Conservation (phyloP, 2,797 vertebrate species). For the Ptychobarbus kaznakovi region DNA sequence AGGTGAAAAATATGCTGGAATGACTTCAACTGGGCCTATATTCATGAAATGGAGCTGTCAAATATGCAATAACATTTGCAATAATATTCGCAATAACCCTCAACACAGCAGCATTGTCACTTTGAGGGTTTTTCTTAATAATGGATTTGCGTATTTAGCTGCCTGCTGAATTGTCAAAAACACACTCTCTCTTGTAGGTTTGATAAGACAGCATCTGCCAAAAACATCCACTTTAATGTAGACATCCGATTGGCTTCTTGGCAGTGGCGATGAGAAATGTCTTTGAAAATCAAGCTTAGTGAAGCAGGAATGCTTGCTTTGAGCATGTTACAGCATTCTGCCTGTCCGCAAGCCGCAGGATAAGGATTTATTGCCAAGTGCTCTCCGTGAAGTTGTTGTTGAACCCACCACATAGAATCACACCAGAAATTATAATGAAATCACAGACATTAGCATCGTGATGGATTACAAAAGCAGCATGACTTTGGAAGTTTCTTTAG, state of each 20-base stretch:
- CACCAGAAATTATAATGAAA: constrained; percentile 38
- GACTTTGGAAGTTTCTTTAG: constrained; percentile 3
- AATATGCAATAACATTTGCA: background rate
- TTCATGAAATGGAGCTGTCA: background rate
- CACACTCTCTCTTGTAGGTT: constrained; percentile 2
- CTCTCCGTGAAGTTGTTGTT: constrained; percentile 29
- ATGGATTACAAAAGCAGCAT: constrained; percentile 15
- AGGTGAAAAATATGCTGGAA: background rate
- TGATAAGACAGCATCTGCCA: constrained; percentile 16
- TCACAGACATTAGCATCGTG: constrained; percentile 25
- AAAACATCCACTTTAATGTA: constrained; percentile 29
- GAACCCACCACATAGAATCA: constrained; percentile 38
- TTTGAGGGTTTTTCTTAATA: constrained; percentile 1
- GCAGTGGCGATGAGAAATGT: constrained; percentile 21
- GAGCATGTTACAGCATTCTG: constrained; percentile 35
- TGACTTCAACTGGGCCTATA: background rate
- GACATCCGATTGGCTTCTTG: constrained; percentile 31
- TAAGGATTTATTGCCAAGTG: constrained; percentile 41
- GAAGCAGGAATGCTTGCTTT: constrained; percentile 37
- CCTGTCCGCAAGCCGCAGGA: constrained; percentile 25
- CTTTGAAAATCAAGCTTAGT: constrained; percentile 23
- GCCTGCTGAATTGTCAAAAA: constrained; percentile 7
- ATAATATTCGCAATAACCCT: background rate
- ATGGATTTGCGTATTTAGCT: background rate
- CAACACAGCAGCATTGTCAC: background rate